A percentile compares a stretch with the other conserved stretches of the same genome.
phyloP scores from a whole-genome alignment of 2,113 vertebrate species.

The Macheiramphus alcinus region DNA sequence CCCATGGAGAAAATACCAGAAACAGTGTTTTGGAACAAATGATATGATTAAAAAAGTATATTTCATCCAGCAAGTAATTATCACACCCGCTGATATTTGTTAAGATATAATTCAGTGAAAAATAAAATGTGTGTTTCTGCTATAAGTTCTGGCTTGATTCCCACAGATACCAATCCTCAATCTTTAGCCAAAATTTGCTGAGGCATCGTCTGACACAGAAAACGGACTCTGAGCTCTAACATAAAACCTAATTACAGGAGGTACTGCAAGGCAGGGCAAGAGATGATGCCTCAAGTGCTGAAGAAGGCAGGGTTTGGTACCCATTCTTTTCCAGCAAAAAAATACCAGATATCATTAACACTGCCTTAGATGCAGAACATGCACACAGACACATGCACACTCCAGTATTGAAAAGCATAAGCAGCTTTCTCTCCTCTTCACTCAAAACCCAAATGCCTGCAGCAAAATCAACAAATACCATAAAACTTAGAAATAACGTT shows the following conservation, averaged over 20 bases:
- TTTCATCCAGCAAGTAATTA: constrained; percentile 41
- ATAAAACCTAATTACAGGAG: constrained; percentile 10
- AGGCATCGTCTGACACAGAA: background rate
- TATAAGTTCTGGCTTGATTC: constrained; percentile 16
- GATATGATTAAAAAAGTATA: background rate
- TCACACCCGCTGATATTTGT: background rate
- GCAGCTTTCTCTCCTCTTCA: background rate
- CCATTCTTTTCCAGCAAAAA: background rate
- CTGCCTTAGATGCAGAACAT: background rate
- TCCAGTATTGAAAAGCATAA: background rate
- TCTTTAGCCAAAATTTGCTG: constrained; percentile 4
- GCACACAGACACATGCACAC: background rate
- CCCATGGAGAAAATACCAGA: background rate
- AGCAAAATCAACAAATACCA: background rate
- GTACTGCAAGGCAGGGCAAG: background rate
- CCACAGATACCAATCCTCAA: background rate
- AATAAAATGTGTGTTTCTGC: background rate
- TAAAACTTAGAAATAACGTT: background rate
- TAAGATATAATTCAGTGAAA: constrained; percentile 31
- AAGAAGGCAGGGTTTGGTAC: background rate
- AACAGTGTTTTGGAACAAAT: background rate
- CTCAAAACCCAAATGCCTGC: background rate
- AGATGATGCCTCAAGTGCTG: background rate
- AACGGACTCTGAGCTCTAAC: background rate
- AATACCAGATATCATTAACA: background rate